Evolutionary conservation across 2,113 vertebrate species (phyloP).

Genomic region (Brienomyrus longianalis): DNA sequence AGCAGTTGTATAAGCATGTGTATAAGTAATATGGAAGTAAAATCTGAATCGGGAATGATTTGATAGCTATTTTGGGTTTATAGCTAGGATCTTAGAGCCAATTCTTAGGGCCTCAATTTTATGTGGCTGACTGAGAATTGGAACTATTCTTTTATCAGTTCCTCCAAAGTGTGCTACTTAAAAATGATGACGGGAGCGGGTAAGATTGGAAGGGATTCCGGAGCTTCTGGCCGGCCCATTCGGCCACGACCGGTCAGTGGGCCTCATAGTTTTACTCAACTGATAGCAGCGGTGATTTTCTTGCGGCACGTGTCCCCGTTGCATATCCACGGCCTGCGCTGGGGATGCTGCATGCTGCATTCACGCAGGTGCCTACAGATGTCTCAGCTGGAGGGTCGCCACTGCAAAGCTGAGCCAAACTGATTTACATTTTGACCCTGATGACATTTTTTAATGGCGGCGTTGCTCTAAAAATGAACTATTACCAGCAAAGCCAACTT

Average conservation of each 20-base stretch:
- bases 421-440: not conserved
- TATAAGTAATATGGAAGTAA: slow-evolving; percentile 32
- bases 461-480: not conserved
- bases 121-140: not conserved
- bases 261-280: not conserved
- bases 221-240: not conserved
- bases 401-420: not conserved
- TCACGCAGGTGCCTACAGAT: not conserved
- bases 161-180: not conserved
- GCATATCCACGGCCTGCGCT: not conserved
- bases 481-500: not conserved
- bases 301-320: not conserved
- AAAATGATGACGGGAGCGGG: not conserved
- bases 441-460: not conserved
- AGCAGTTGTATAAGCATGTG: slow-evolving; percentile 24
- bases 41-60: slow-evolving; percentile 32
- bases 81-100: slow-evolving; percentile 27
- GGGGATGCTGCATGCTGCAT: not conserved
- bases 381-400: not conserved
- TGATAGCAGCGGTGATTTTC: not conserved
- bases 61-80: slow-evolving; percentile 18
- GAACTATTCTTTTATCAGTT: not conserved
- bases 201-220: not conserved
- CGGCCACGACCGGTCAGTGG: not conserved
- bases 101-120: slow-evolving; percentile 26